Evolutionary conservation across 2,888 invertebrate genomes (phyloP), one percentile per base, ranked within the genome.

Genomic region (Scotopteryx bipunctaria): DNA sequence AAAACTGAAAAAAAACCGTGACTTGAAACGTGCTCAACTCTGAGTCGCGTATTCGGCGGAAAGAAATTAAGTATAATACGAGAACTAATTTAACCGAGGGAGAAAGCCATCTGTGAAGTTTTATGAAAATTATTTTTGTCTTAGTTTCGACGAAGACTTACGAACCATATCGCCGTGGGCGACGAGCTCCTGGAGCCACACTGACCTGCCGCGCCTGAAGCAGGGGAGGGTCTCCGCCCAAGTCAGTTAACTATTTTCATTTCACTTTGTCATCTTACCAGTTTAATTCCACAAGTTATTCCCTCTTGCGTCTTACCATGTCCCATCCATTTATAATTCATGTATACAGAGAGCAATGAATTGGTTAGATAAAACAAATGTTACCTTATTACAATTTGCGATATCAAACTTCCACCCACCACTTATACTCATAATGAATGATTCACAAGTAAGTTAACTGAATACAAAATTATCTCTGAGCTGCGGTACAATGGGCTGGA

Each of bases 151-250:
- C 64, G 93, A 93, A 73, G 93, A 95, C 72, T 83, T 95, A 59
- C 91, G 94, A 54, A 93, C 93, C 51, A 91, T 94, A 71, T 91
- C 92, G 29, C 95, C 94, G n/a, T 95, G 94, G 94, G 93, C 94
- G 35, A 93, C 93, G 57, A 94, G 93, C 73, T 93, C 92, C 48
- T 95, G 94, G 94, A 94, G 94, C 65, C 95, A 96, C 75, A 96
- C 95, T 3, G 96, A 96, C 71, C 86, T 96, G 65, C 93, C 93
- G 14, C 88, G 95, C 42, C 81, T 96, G 59, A 93, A 93, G 60
- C 92, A 94, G 75, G 95, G 96, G 57, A 92, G 94, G 88, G 92
- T 96, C 38, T 94, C 95, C 11, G 95, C 95, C 11, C 95, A 94
- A 92, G 94, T 93, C 77, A 86, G 66, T 35, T 37, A 14, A 36